Base-by-base conservation (phyloP, 2,113 vertebrate species). In the Miniopterus natalensis region DNA sequence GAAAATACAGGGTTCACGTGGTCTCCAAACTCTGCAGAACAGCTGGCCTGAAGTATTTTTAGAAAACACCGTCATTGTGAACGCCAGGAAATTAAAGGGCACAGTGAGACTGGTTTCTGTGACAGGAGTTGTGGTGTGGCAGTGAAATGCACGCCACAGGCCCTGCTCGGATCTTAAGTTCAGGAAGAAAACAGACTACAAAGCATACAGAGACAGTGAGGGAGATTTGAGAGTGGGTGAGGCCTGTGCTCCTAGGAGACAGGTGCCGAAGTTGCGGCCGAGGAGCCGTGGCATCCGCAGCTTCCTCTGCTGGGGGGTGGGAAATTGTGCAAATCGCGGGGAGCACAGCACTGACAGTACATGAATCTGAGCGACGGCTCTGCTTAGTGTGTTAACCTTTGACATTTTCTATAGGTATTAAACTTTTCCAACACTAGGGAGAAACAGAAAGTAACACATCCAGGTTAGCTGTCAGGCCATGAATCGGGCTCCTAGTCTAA, bases 1-100 rank as follows among this genome's bases (percentile, higher is more conserved):
- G 23, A 23, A 17, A 81, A 36, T 57, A 14, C 63, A 27, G 40
- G 65, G 25, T 59, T 91, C 45, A 61, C 13, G 15, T 27, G 17
- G 8, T 42, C 70, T 94, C 25, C 84, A 61, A 79, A 77, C 84
- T 78, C 29, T 92, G 40, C 47, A 53, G 87, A 94, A 92, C 57
- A 89, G 47, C 53, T 73, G 18, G 8, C 47, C 25, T 18, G 53
- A 96, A 92, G 53, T 95, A 23, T 84, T 88, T n/a, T 65, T 78
- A 71, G 2, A 45, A 70, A 59, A 47, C 5, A 6, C 18, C 15
- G 29, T n/a, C 78, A 14, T 59, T 21, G 29, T 89, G 68, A 91
- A 85, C 84, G 53, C 10, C 25, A 40, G 27, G 42, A 75, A 40
- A 94, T 36, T 36, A 81, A 51, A 29, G 79, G 29, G 36, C 36